Evolutionary conservation across 2,113 vertebrate genomes (phyloP).

Genomic region (Ciconia stormi): DNA sequence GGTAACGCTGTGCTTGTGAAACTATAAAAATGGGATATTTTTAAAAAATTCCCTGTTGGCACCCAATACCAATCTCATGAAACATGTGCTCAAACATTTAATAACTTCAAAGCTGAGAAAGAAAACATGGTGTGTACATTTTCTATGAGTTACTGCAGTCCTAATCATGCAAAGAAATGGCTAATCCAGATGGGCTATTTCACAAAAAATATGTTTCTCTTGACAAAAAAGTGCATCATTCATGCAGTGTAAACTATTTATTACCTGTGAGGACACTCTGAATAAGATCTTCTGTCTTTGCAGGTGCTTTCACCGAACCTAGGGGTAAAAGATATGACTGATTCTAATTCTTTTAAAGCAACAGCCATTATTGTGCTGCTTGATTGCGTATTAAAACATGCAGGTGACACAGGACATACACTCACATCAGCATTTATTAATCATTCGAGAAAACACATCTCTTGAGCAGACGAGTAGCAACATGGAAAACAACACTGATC

Average conservation of each 20-base stretch:
- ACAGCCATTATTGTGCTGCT: neutral
- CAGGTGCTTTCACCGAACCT: slow-evolving; percentile 89
- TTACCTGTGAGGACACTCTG: slow-evolving; percentile 94
- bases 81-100: neutral
- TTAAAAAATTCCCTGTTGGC: neutral
- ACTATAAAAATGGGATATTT: neutral
- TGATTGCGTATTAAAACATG: neutral
- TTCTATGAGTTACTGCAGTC: neutral
- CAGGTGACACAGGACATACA: neutral
- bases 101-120: neutral
- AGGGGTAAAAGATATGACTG: slow-evolving; percentile 3
- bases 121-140: neutral
- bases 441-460: neutral
- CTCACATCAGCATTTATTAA: neutral
- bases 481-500: neutral
- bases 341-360: neutral
- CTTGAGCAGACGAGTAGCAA: neutral
- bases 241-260: neutral
- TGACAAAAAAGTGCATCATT: neutral
- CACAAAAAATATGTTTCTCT: neutral
- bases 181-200: neutral
- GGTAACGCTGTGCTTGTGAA: neutral
- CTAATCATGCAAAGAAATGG: neutral
- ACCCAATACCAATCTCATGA: neutral
- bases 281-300: slow-evolving; percentile 93